phyloP scores from a whole-genome alignment of 1,140 invertebrate species.

The Megalopta genalis region DNA sequence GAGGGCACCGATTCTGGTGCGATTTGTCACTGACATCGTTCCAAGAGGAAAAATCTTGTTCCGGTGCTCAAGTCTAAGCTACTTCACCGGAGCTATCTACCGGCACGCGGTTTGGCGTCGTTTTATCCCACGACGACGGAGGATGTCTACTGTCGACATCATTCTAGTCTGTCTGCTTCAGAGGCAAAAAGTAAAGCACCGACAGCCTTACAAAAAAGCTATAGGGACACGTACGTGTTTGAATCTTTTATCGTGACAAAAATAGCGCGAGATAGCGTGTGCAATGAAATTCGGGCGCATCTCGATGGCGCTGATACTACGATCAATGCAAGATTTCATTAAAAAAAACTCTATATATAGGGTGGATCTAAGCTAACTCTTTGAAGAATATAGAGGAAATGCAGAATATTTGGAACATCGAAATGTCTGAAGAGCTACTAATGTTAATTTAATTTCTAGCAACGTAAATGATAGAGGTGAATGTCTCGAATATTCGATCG shows the following conservation, averaged over 20 bases:
- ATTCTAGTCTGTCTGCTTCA: background rate
- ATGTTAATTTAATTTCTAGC: too few relatives aligned
- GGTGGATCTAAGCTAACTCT: too few relatives aligned
- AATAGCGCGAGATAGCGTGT: background rate
- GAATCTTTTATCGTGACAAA: slow-evolving; percentile 16
- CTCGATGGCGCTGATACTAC: background rate
- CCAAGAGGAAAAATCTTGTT: slow-evolving; percentile 51
- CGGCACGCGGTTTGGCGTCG: slow-evolving; percentile 6
- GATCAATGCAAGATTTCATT: background rate
- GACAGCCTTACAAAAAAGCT: background rate
- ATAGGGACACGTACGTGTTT: background rate
- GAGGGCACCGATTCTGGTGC: slow-evolving; percentile 33
- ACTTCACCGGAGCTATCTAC: slow-evolving; percentile 32
- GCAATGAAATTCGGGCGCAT: slow-evolving; percentile 28
- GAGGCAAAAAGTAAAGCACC: slow-evolving; percentile 21
- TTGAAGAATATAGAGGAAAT: too few relatives aligned
- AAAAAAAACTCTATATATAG: background rate
- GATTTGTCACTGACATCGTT: slow-evolving; percentile 58
- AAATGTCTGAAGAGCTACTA: too few relatives aligned
- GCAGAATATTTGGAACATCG: too few relatives aligned
- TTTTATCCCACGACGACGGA: slow-evolving; percentile 41
- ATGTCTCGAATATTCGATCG: too few relatives aligned
- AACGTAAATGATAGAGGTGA: too few relatives aligned
- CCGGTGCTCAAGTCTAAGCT: slow-evolving; percentile 46
- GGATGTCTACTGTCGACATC: slow-evolving; percentile 22